These are phyloP conservation scores for Sprattus sprattus DNA, from an alignment of 2,113 vertebrate species.

Conservation along the genomic window DNA sequence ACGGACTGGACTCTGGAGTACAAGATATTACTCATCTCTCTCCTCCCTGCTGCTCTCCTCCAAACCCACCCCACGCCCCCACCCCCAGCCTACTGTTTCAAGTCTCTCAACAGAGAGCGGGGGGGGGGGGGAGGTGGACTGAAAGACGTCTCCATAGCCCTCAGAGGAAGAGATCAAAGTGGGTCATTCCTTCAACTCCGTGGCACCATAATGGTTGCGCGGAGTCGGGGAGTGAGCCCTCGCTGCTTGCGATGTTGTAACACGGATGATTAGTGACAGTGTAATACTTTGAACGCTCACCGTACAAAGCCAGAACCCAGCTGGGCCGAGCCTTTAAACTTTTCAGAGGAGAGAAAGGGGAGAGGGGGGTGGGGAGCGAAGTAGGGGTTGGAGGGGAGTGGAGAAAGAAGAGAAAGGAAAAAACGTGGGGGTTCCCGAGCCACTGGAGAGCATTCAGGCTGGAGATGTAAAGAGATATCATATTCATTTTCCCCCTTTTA, in stretches of 20 bases:
- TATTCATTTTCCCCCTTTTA: slow-evolving; percentile 71
- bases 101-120: slow-evolving; percentile 66
- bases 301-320: slow-evolving; percentile 71
- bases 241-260: slow-evolving; percentile 59
- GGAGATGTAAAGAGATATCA: slow-evolving; percentile 76
- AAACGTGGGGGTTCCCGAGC: slow-evolving; percentile 61
- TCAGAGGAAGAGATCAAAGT: slow-evolving; percentile 74
- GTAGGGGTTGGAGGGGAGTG: slow-evolving; percentile 19
- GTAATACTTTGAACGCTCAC: slow-evolving; percentile 68
- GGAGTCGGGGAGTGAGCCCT: slow-evolving; percentile 65
- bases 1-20: slow-evolving; percentile 68
- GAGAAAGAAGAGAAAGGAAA: slow-evolving; percentile 34
- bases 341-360: slow-evolving; percentile 49
- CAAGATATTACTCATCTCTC: slow-evolving; percentile 73
- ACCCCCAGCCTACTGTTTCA: slow-evolving; percentile 73
- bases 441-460: slow-evolving; percentile 71
- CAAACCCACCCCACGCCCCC: slow-evolving; percentile 75
- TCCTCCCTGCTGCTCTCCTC: slow-evolving; percentile 61
- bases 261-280: slow-evolving; percentile 72
- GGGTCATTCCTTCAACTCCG: slow-evolving; percentile 60
- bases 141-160: slow-evolving; percentile 65
- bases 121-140: slow-evolving; percentile 45
- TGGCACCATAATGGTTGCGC: slow-evolving; percentile 59
- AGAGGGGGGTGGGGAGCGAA: slow-evolving; percentile 32
- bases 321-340: slow-evolving; percentile 75